phyloP scores from a whole-genome alignment of 2,797 vertebrate species.

The Nannoperca obscura region DNA sequence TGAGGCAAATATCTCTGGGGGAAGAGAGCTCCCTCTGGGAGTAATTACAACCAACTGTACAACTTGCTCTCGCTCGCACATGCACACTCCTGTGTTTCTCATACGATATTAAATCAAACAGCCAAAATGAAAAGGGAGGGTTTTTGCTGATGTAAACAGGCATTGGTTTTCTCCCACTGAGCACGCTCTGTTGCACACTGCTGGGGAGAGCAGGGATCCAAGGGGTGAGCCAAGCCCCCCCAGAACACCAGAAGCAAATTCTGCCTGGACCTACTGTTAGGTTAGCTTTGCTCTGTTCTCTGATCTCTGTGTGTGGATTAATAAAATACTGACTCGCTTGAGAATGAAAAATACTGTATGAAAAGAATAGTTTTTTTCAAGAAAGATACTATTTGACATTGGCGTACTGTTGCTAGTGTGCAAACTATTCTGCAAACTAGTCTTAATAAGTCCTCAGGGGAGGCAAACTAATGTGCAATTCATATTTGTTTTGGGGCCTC shows the following conservation, averaged over 20 bases:
- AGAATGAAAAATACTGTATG: neutral
- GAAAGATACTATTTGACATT: neutral
- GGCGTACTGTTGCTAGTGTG: neutral
- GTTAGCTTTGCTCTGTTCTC: constrained; percentile 21
- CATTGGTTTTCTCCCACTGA: constrained; percentile 20
- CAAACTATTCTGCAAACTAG: constrained; percentile 53
- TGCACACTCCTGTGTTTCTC: constrained; percentile 9
- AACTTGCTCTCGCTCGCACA: neutral
- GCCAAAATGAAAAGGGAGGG: constrained; percentile 31
- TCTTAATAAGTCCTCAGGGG: constrained; percentile 62
- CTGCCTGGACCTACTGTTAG: constrained; percentile 14
- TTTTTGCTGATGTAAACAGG: constrained; percentile 35
- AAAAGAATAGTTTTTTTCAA: neutral
- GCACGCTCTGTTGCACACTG: constrained; percentile 10
- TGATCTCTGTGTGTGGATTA: constrained; percentile 19
- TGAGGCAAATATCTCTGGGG: constrained; percentile 35
- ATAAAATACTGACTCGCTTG: constrained; percentile 16
- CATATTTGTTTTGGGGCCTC: constrained; percentile 30
- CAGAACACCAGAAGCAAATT: constrained; percentile 21
- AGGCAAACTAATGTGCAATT: constrained; percentile 46
- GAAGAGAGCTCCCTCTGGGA: constrained; percentile 45
- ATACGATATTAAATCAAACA: constrained; percentile 43
- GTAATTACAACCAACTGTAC: constrained; percentile 61
- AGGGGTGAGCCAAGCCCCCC: neutral
- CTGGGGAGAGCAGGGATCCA: constrained; percentile 7